Evolutionary conservation across 2,888 invertebrate genomes (phyloP).

Genomic region (Autographa pulchrina): DNA sequence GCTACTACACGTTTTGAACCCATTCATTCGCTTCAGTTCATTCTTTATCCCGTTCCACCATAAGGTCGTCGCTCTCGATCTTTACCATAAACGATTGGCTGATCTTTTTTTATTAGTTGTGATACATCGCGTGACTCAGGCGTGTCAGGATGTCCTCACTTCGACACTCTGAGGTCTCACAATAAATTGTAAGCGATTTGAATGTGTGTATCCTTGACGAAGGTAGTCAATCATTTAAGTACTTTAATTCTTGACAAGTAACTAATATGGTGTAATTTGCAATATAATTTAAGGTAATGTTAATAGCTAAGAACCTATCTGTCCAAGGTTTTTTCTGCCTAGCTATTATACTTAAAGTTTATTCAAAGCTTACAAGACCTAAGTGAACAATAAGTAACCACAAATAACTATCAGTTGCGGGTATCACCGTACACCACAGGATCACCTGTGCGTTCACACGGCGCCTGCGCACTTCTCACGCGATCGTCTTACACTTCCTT

Average conservation of each 20-base stretch:
- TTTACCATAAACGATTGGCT: conserved; percentile 83
- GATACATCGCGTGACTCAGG: conserved; percentile 69
- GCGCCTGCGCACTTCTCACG: conserved; percentile 83
- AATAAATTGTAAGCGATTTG: neutral
- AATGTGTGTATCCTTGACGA: neutral
- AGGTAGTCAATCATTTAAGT: neutral
- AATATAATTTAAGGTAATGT: too few relatives aligned
- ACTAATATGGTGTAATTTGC: too few relatives aligned
- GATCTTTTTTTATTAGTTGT: conserved; percentile 82
- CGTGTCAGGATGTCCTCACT: conserved; percentile 28
- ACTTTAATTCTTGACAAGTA: too few relatives aligned
- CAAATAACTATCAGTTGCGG: conserved; percentile 53
- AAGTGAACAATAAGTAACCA: conserved; percentile 20
- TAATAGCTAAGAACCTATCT: too few relatives aligned
- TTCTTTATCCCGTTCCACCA: conserved; percentile 49
- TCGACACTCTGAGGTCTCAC: neutral
- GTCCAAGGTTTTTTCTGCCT: too few relatives aligned
- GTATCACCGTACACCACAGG: conserved; percentile 45
- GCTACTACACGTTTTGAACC: neutral
- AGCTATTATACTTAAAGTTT: neutral
- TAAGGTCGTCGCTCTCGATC: conserved; percentile 87
- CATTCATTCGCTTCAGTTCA: conserved; percentile 56
- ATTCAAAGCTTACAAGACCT: conserved; percentile 41
- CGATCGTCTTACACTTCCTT: conserved; percentile 88
- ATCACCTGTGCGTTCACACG: conserved; percentile 79